Evolutionary conservation across 2,888 invertebrate genomes (phyloP).

Genomic region (Cheilosia urbana): DNA sequence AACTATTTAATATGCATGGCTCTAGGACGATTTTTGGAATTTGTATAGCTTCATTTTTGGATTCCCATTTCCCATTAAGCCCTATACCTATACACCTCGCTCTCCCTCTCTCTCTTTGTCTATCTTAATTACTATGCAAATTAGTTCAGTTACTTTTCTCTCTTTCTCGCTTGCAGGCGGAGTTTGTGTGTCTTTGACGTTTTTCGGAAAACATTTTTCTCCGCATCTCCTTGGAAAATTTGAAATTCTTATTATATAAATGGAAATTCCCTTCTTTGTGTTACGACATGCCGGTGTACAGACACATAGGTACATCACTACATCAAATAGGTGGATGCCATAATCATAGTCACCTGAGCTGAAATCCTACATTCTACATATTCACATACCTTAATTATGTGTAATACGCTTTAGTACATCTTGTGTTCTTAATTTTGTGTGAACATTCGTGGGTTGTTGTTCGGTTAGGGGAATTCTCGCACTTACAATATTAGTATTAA

Average conservation of each 20-base stretch:
- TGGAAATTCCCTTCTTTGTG: slow-evolving; percentile 30
- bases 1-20: slow-evolving; percentile 69
- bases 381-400: slow-evolving; percentile 56
- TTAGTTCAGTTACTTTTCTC: slow-evolving; percentile 51
- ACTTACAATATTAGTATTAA: too few species aligned
- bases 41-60: slow-evolving; percentile 36
- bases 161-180: not conserved
- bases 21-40: slow-evolving; percentile 30
- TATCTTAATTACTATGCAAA: slow-evolving; percentile 72
- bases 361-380: slow-evolving; percentile 44
- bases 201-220: slow-evolving; percentile 26
- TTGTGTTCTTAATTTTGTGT: slow-evolving; percentile 11
- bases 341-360: slow-evolving; percentile 19
- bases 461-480: not conserved
- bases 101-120: slow-evolving; percentile 14
- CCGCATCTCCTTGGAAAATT: slow-evolving; percentile 44
- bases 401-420: slow-evolving; percentile 7
- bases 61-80: not conserved
- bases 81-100: not conserved
- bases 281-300: too few species aligned
- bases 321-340: slow-evolving; percentile 2
- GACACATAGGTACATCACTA: not conserved
- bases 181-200: slow-evolving; percentile 24
- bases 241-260: slow-evolving; percentile 64
- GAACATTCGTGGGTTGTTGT: not conserved